Conservation (phyloP, 2,888 invertebrate genomes). For the Margaritifera margaritifera region DNA sequence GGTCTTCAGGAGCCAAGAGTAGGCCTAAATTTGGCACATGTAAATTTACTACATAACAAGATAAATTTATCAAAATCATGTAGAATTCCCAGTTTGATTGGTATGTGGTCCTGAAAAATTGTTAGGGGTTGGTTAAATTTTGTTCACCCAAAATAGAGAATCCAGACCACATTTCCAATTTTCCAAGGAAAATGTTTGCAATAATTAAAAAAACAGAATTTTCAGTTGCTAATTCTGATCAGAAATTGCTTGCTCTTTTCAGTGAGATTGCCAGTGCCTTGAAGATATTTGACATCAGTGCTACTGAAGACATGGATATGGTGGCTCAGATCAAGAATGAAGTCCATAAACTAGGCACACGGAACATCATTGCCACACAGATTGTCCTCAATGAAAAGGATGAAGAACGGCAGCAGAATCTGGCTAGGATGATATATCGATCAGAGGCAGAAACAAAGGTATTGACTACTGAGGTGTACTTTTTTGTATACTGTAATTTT, state of each 20-base stretch:
- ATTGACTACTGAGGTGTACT: not conserved
- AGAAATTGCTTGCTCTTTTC: constrained; percentile 13
- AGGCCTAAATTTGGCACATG: too few species aligned
- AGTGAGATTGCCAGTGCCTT: constrained; percentile 69
- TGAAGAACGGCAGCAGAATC: constrained; percentile 54
- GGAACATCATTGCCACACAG: constrained; percentile 64
- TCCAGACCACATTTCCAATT: too few species aligned
- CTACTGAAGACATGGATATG: constrained; percentile 70
- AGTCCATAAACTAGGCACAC: constrained; percentile 67
- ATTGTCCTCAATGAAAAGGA: constrained; percentile 65
- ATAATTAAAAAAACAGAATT: too few species aligned
- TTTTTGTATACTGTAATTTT: not conserved
- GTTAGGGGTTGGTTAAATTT: too few species aligned
- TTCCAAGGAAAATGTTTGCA: too few species aligned
- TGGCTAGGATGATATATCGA: constrained; percentile 63
- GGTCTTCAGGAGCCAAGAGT: too few species aligned
- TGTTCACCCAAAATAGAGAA: too few species aligned
- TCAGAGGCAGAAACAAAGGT: constrained; percentile 57
- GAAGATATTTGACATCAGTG: constrained; percentile 63
- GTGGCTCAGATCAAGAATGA: constrained; percentile 71
- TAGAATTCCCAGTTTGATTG: too few species aligned
- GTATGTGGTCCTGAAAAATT: too few species aligned
- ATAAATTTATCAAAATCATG: too few species aligned
- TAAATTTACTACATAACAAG: too few species aligned
- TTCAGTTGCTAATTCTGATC: not conserved